Evolutionary conservation across 2,113 vertebrate genomes (phyloP).

Genomic region (Gadus macrocephalus): DNA sequence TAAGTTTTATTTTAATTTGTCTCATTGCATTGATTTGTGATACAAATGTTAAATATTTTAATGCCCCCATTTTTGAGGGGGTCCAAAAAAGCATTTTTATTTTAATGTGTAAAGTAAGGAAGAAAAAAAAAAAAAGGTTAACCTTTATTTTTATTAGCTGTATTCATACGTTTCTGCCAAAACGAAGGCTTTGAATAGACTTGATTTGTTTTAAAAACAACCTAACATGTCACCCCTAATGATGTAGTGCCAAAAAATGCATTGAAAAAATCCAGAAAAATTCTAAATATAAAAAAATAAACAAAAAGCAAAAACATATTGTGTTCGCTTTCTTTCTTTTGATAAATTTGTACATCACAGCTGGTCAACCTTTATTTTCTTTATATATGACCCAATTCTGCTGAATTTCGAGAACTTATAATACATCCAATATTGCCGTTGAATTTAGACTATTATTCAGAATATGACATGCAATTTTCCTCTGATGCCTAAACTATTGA

Average conservation of each 20-base stretch:
- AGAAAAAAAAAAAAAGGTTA: slow-evolving; percentile 86
- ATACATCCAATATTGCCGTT: background rate
- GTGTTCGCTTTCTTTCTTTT: background rate
- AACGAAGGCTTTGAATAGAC: slow-evolving; percentile 84
- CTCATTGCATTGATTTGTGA: slow-evolving; percentile 94
- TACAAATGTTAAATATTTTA: slow-evolving; percentile 99
- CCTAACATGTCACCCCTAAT: slow-evolving; percentile 79
- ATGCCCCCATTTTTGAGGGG: slow-evolving; percentile 98
- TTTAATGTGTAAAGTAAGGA: slow-evolving; percentile 94
- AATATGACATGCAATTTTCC: background rate
- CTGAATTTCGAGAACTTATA: too few species aligned
- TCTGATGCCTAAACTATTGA: background rate
- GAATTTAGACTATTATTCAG: too few species aligned
- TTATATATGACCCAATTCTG: too few species aligned
- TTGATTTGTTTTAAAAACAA: slow-evolving; percentile 82
- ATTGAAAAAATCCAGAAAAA: slow-evolving; percentile 53
- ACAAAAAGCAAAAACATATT: slow-evolving; percentile 55
- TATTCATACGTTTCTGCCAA: slow-evolving; percentile 93
- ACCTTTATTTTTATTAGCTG: slow-evolving; percentile 99
- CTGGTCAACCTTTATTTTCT: background rate
- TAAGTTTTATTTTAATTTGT: slow-evolving; percentile 66
- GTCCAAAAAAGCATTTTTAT: slow-evolving; percentile 88
- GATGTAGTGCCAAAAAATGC: slow-evolving; percentile 94
- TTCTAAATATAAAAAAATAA: slow-evolving; percentile 29
- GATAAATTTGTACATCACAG: background rate